Conservation (phyloP, 2,113 vertebrate species). For the Solenodon paradoxus region DNA sequence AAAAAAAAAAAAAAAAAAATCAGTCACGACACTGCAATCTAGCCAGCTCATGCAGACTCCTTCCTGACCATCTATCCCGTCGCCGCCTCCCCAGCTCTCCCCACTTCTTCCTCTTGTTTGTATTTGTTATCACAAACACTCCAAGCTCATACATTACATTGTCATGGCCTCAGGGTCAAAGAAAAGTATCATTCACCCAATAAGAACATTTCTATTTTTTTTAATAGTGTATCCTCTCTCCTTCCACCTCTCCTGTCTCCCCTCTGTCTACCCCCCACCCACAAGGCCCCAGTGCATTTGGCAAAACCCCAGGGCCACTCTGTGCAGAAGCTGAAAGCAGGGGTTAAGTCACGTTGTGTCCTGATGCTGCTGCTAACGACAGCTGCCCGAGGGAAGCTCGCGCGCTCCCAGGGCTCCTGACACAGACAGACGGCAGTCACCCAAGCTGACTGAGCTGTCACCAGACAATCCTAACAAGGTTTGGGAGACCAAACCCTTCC, state of each 20-base stretch:
- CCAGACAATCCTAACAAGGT: background rate
- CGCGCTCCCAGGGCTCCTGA: background rate
- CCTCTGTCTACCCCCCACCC: background rate
- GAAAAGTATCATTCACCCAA: background rate
- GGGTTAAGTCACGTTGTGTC: background rate
- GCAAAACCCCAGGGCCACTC: background rate
- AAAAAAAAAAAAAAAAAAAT: too few species aligned
- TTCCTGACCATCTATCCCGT: too few species aligned
- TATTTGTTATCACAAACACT: background rate
- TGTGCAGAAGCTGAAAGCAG: constrained; percentile 3
- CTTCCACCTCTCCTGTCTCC: background rate
- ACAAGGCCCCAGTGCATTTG: background rate
- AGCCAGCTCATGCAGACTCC: too few species aligned
- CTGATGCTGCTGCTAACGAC: background rate
- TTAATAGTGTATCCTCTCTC: background rate
- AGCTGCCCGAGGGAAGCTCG: background rate
- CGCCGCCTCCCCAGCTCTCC: too few species aligned
- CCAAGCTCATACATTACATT: background rate
- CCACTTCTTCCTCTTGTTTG: background rate
- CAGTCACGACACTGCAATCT: too few species aligned
- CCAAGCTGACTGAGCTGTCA: background rate
- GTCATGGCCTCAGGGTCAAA: background rate
- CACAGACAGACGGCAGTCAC: background rate
- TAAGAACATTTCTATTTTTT: constrained; percentile 15
- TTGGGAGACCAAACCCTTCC: background rate